These are phyloP conservation scores for Acanthurus leucopareius DNA, from an alignment of 2,797 vertebrate species.

Conservation along the genomic window DNA sequence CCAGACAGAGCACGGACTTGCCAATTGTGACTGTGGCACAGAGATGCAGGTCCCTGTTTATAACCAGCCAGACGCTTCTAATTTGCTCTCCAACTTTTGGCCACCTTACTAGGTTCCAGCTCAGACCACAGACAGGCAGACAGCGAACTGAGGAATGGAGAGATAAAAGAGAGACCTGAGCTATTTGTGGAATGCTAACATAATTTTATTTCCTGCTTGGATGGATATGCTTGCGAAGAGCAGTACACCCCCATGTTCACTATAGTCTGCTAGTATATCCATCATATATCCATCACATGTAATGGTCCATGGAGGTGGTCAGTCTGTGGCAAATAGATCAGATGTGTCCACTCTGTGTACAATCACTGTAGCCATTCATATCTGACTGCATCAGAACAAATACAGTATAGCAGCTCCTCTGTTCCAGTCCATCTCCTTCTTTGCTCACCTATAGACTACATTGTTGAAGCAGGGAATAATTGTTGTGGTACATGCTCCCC, in stretches of 20 bases:
- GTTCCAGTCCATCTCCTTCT: constrained; percentile 59
- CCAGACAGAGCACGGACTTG: constrained; percentile 51
- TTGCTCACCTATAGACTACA: constrained; percentile 35
- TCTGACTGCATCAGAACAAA: constrained; percentile 69
- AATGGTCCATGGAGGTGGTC: constrained; percentile 66
- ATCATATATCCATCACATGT: constrained; percentile 58
- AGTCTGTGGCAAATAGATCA: constrained; percentile 71
- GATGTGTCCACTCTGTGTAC: constrained; percentile 61
- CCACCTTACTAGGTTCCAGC: constrained; percentile 54
- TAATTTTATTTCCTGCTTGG: constrained; percentile 32
- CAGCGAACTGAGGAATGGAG: constrained; percentile 41
- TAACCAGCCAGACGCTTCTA: constrained; percentile 56
- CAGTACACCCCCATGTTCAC: constrained; percentile 20
- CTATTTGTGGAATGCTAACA: constrained; percentile 49
- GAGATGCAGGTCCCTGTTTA: constrained; percentile 49
- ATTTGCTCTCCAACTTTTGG: constrained; percentile 37
- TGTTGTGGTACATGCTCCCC: constrained; percentile 34
- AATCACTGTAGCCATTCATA: constrained; percentile 54
- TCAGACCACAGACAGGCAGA: constrained; percentile 44
- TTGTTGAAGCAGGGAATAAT: constrained; percentile 47
- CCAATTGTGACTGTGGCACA: constrained; percentile 47
- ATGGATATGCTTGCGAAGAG: constrained; percentile 53
- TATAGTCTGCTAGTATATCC: constrained; percentile 2
- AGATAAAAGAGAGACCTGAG: constrained; percentile 51
- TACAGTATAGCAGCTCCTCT: constrained; percentile 47